These are phyloP conservation scores for Pachliopta kotzebuea DNA, from an alignment of 2,888 invertebrate species.

Conservation along the genomic window DNA sequence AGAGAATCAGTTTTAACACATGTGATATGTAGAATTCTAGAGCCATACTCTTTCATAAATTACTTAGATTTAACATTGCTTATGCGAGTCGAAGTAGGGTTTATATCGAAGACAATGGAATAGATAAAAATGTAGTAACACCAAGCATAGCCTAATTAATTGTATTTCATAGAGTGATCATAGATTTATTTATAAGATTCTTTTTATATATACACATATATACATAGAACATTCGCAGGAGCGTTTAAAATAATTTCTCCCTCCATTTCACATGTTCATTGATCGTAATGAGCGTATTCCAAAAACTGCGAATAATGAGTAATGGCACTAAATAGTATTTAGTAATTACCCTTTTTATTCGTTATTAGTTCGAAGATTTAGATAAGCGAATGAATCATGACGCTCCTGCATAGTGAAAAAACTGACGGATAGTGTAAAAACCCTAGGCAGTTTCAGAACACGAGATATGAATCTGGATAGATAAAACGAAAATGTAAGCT, in stretches of 20 bases:
- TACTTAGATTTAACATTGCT: slow-evolving; percentile 54
- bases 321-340: slow-evolving; percentile 25
- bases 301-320: slow-evolving; percentile 25
- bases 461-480: slow-evolving; percentile 67
- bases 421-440: slow-evolving; percentile 54
- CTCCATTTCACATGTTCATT: slow-evolving; percentile 26
- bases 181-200: slow-evolving; percentile 73
- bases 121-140: slow-evolving; percentile 71
- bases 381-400: slow-evolving; percentile 37
- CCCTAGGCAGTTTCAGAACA: slow-evolving; percentile 68
- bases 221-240: slow-evolving; percentile 54
- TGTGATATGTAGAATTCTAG: slow-evolving; percentile 52
- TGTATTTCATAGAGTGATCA: slow-evolving; percentile 71
- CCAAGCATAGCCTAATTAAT: slow-evolving; percentile 76
- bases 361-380: slow-evolving; percentile 27
- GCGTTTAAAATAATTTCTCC: slow-evolving; percentile 34
- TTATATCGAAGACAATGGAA: slow-evolving; percentile 48
- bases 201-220: slow-evolving; percentile 52
- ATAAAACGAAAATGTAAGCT: slow-evolving; percentile 75
- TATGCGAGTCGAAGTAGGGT: slow-evolving; percentile 50
- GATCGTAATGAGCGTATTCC: slow-evolving; percentile 20
- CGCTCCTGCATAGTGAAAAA: slow-evolving; percentile 50
- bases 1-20: slow-evolving; percentile 36
- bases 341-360: slow-evolving; percentile 17
- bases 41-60: slow-evolving; percentile 51